These are phyloP conservation scores for Muscicapa striata DNA, from an alignment of 2,797 vertebrate species.

Conservation along the genomic window DNA sequence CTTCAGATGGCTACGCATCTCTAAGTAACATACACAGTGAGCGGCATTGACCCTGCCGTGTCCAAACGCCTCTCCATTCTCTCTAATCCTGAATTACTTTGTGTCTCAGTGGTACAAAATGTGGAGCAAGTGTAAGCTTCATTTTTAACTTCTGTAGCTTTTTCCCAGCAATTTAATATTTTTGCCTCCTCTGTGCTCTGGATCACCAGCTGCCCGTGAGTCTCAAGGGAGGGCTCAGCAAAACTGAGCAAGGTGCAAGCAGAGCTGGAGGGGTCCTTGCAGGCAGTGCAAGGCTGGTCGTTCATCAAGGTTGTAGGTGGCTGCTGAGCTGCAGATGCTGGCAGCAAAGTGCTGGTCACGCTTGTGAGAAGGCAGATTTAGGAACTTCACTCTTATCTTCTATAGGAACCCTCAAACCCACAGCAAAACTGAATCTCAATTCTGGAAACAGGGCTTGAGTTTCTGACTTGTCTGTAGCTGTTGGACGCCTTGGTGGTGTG, in stretches of 20 bases:
- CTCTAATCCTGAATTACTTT: too few relatives aligned
- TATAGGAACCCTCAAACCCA: neutral
- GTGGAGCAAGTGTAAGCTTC: neutral
- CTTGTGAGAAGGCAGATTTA: neutral
- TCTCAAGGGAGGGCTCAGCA: neutral
- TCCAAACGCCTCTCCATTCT: accelerated
- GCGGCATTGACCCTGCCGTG: accelerated
- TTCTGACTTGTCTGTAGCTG: neutral
- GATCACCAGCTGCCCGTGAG: accelerated
- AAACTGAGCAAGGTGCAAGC: neutral
- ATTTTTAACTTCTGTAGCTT: neutral
- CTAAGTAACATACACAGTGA: neutral
- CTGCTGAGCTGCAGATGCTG: neutral
- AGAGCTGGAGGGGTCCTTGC: neutral
- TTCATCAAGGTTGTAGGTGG: neutral
- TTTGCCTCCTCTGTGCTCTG: neutral
- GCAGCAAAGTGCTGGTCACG: accelerated
- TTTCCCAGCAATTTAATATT: neutral
- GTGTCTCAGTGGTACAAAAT: neutral
- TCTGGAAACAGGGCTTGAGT: neutral
- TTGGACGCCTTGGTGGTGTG: neutral
- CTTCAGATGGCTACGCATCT: neutral
- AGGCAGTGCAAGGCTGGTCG: neutral
- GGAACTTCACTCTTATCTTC: neutral
- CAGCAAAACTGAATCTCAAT: neutral